Conservation (phyloP, 2,113 vertebrate species). For the Scalopus aquaticus region DNA sequence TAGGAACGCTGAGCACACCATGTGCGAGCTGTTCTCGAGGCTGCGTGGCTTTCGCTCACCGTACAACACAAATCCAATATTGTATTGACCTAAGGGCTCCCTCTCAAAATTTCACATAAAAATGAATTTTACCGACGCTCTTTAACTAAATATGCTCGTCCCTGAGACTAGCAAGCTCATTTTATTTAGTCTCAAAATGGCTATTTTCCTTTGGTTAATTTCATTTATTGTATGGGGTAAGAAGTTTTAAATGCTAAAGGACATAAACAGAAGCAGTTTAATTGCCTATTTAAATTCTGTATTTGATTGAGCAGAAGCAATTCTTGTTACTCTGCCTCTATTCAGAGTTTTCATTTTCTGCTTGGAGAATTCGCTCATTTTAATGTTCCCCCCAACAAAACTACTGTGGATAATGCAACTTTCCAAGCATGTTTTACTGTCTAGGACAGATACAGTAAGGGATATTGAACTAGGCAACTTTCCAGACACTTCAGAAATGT, state of each 20-base stretch:
- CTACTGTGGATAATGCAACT: background rate
- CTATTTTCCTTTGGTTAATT: background rate
- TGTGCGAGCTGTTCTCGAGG: background rate
- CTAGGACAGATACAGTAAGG: background rate
- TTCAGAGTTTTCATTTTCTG: conserved; percentile 62
- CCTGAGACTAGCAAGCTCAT: background rate
- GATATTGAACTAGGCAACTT: background rate
- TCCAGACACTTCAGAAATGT: background rate
- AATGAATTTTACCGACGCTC: background rate
- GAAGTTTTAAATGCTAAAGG: conserved; percentile 38
- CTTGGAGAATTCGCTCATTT: conserved; percentile 57
- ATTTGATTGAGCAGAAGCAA: conserved; percentile 43
- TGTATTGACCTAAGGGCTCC: background rate
- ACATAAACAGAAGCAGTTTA: conserved; percentile 29
- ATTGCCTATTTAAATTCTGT: conserved; percentile 35
- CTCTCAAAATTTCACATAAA: conserved; percentile 33
- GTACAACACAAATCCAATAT: background rate
- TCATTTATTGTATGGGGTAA: background rate
- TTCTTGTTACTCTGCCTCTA: conserved; percentile 41
- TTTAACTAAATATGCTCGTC: background rate
- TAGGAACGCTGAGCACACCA: background rate
- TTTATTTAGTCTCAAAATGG: background rate
- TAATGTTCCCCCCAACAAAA: conserved; percentile 5
- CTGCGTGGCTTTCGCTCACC: background rate
- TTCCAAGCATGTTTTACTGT: background rate